Evolutionary conservation across 1,140 invertebrate genomes (phyloP).

Genomic region (Ceratina japonica): DNA sequence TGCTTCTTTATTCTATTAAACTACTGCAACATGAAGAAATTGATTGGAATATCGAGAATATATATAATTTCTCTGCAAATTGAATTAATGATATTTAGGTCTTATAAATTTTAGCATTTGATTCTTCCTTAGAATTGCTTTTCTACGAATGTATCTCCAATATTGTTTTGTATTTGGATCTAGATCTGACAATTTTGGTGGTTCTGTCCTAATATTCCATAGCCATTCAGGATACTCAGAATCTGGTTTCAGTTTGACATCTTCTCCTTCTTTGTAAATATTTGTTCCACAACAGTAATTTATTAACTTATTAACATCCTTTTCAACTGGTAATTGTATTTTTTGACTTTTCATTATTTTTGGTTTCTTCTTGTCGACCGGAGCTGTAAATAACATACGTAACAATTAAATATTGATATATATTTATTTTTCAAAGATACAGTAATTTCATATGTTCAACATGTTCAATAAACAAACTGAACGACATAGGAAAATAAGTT

Average conservation of each 20-base stretch:
- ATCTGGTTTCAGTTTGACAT: conserved; percentile 91
- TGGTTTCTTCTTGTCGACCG: conserved; percentile 78
- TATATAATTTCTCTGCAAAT: not conserved
- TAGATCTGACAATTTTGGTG: conserved; percentile 85
- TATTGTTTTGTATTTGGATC: conserved; percentile 90
- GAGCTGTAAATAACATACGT: not conserved
- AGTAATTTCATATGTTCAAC: too few species aligned
- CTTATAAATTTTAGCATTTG: conserved; percentile 78
- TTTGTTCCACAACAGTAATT: conserved; percentile 93
- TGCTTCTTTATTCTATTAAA: not conserved
- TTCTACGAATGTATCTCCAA: conserved; percentile 85
- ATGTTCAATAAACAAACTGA: not conserved
- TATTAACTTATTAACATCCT: conserved; percentile 88
- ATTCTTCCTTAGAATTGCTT: conserved; percentile 83
- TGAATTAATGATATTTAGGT: conserved; percentile 40
- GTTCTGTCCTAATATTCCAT: conserved; percentile 85
- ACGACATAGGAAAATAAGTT: not conserved
- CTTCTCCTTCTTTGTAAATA: conserved; percentile 87
- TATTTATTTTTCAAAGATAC: not conserved
- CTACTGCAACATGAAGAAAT: not conserved
- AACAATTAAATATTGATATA: conserved; percentile 3
- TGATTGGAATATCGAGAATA: not conserved
- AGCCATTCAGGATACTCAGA: conserved; percentile 96
- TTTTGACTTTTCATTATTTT: conserved; percentile 83
- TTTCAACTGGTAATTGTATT: conserved; percentile 90